These are phyloP conservation scores for Aphelocoma coerulescens DNA, from an alignment of 2,113 vertebrate genomes.

Conservation along the genomic window DNA sequence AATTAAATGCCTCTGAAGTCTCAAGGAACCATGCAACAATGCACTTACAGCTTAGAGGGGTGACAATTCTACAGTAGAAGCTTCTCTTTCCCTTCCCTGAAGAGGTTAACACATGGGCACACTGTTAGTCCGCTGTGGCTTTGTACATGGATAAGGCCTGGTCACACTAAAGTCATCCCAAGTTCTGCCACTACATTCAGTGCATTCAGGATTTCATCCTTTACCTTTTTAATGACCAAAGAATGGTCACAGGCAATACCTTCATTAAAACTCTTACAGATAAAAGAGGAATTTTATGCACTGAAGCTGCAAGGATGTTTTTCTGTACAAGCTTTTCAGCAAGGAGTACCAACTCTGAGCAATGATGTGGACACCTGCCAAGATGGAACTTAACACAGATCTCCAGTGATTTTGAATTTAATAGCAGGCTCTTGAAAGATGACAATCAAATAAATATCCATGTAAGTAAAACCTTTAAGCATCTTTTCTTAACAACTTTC, in stretches of 20 bases:
- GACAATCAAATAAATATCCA: background rate
- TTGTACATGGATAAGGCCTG: background rate
- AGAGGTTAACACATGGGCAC: accelerated
- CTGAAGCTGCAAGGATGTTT: background rate
- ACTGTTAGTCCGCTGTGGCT: background rate
- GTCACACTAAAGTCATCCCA: background rate
- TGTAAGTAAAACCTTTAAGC: background rate
- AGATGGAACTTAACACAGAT: background rate
- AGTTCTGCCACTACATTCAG: background rate
- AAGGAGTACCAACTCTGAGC: background rate
- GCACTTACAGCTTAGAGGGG: background rate
- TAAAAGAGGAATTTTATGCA: background rate
- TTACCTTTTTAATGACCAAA: background rate
- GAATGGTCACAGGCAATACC: background rate
- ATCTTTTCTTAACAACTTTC: background rate
- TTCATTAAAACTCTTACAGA: background rate
- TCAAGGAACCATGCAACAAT: background rate
- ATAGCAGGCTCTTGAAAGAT: background rate
- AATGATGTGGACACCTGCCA: background rate
- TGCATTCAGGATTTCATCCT: background rate
- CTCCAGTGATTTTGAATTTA: background rate
- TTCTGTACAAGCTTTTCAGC: background rate
- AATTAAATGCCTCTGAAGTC: background rate
- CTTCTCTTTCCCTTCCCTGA: background rate
- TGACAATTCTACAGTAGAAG: background rate